These are phyloP conservation scores for Rhynchophorus ferrugineus DNA, from an alignment of 1,140 invertebrate genomes.

Conservation along the genomic window DNA sequence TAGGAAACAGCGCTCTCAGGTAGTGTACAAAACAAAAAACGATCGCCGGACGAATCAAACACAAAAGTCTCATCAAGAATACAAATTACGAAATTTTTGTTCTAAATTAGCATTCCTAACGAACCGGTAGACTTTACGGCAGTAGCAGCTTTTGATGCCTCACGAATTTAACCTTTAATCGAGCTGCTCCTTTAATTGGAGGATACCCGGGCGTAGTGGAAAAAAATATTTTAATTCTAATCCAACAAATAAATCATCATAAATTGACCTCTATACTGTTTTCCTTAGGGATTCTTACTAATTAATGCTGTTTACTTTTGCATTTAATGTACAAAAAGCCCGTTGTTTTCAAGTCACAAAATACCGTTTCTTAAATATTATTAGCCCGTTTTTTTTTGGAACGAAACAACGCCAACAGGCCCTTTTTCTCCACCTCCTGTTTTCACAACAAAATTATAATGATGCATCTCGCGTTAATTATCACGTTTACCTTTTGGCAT, in stretches of 20 bases:
- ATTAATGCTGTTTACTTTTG: not conserved
- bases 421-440: too few species aligned
- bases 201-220: constrained; percentile 9
- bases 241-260: not conserved
- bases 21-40: constrained; percentile 20
- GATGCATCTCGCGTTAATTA: too few species aligned
- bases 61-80: constrained; percentile 21
- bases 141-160: constrained; percentile 19
- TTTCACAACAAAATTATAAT: too few species aligned
- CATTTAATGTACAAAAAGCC: not conserved
- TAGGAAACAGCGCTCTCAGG: constrained; percentile 12
- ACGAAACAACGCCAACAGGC: too few species aligned
- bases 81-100: constrained; percentile 23
- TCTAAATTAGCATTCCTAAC: constrained; percentile 22
- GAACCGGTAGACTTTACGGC: constrained; percentile 19
- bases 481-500: too few species aligned
- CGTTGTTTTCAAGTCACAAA: not conserved
- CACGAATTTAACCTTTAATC: constrained; percentile 24
- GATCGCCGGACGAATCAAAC: constrained; percentile 19
- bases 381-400: too few species aligned
- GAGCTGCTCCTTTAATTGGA: constrained; percentile 16
- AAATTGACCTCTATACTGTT: not conserved
- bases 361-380: too few species aligned
- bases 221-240: constrained; percentile 13
- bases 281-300: not conserved